phyloP scores from a whole-genome alignment of 2,113 vertebrate species.

The Erythrolamprus reginae region DNA sequence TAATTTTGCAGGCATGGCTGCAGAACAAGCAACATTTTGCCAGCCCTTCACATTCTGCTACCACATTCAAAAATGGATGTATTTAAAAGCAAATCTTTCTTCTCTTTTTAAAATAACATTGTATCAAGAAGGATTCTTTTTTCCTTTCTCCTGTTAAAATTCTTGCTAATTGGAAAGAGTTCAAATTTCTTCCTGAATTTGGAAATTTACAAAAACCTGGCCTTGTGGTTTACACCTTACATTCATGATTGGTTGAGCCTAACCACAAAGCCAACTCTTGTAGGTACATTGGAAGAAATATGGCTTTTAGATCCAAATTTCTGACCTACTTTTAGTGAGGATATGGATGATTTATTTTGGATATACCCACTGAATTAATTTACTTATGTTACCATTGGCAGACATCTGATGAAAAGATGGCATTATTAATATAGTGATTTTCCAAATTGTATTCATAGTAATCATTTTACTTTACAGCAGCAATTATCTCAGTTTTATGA shows the following conservation, averaged over 20 bases:
- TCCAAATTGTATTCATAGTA: neutral
- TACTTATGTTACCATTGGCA: neutral
- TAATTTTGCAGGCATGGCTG: constrained; percentile 58
- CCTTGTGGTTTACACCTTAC: neutral
- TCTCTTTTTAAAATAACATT: constrained; percentile 35
- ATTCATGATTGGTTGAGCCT: neutral
- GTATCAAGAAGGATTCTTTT: neutral
- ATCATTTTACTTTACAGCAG: neutral
- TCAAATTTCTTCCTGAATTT: constrained; percentile 24
- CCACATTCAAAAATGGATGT: constrained; percentile 39
- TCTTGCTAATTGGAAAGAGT: neutral
- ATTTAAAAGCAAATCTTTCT: constrained; percentile 36
- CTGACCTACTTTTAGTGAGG: neutral
- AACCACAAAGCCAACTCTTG: neutral
- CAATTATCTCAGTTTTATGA: neutral
- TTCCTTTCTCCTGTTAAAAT: neutral
- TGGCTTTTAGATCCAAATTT: neutral
- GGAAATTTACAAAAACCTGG: constrained; percentile 31
- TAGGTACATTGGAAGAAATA: neutral
- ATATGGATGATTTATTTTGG: neutral
- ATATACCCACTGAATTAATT: rapidly evolving
- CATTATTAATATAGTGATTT: neutral
- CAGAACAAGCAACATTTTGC: constrained; percentile 57
- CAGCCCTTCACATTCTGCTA: constrained; percentile 35
- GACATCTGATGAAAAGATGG: neutral